Conservation (phyloP, 1,140 invertebrate genomes). For the Lasaia peninsularis region DNA sequence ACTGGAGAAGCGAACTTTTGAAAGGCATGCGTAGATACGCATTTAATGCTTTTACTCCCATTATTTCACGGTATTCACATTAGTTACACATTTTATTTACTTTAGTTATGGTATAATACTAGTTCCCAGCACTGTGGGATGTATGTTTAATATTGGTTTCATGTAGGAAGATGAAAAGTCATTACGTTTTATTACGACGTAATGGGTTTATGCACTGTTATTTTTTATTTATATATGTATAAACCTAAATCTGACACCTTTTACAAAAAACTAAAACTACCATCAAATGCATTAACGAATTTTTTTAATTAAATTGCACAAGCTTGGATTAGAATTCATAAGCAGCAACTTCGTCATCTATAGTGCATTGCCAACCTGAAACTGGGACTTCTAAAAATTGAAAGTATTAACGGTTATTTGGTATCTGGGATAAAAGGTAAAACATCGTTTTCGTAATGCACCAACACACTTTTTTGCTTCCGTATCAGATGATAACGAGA, state of each 20-base stretch:
- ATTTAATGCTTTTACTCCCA: constrained; percentile 36
- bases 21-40: constrained; percentile 30
- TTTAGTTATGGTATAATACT: constrained; percentile 19
- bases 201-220: constrained; percentile 3
- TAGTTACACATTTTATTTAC: constrained; percentile 40
- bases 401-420: no score
- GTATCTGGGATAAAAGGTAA: no score
- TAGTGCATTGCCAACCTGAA: no score
- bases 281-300: constrained; percentile 29
- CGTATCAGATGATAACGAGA: no score
- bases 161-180: neutral
- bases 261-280: no score
- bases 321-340: no score
- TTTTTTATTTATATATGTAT: no score
- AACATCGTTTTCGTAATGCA: no score
- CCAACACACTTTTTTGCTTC: no score
- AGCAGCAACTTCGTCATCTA: no score
- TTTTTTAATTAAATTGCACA: constrained; percentile 55
- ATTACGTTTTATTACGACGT: constrained; percentile 8
- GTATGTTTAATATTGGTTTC: neutral
- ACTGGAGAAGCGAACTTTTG: constrained; percentile 25
- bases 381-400: no score
- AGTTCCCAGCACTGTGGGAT: constrained; percentile 1
- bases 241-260: neutral
- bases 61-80: constrained; percentile 50